Base-by-base conservation (phyloP, 2,113 vertebrate genomes). In the Speoplatyrhinus poulsoni region DNA sequence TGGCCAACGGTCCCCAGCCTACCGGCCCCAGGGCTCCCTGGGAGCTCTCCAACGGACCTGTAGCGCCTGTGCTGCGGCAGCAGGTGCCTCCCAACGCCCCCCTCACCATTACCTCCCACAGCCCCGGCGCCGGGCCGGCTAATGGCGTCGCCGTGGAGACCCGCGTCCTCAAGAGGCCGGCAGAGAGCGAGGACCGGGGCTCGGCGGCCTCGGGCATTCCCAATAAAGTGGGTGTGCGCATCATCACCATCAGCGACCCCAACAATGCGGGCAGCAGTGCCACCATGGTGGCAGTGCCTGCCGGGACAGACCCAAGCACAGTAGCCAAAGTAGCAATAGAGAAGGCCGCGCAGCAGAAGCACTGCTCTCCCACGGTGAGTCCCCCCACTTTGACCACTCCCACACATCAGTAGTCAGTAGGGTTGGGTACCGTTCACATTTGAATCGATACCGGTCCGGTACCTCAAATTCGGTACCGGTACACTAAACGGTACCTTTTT, bases 251-350 rank as follows among this genome's bases (percentile, higher is more conserved):
- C 93, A 99, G 95, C 67, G 98, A 99, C 94, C 98, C 98, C 84
- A 99, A 99, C 91, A 99, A 99, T 54, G 96, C 96, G 75, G 96
- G 97, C 91, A 96, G 94, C 93, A 97, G 95, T 55, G 91, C 98
- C 86, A 99, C 97, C 12, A 99, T 99, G 98, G 97, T 99, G 90
- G 98, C 98, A 0, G 98, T 99, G 83, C 98, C 98, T 56, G 98
- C 97, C 55, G 97, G 97, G 83, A 94, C 96, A 61, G 96, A 99
- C 94, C 95, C 98, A 90, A 99, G 95, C 95, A 97, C 97, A 90
- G 96, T 99, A 95, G 96, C 97, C 83, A 99, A 99, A 97, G 97
- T 96, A 97, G 97, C 98, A 95, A 98, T 99, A 95, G 98, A 97
- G 91, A 99, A 95, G 76, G 95, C 96, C 93, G 94, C 91, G 84